A percentile compares a stretch with the other conserved stretches of the same genome.
Conservation (phyloP, 2,113 vertebrate species). For the Anarrhichthys ocellatus region DNA sequence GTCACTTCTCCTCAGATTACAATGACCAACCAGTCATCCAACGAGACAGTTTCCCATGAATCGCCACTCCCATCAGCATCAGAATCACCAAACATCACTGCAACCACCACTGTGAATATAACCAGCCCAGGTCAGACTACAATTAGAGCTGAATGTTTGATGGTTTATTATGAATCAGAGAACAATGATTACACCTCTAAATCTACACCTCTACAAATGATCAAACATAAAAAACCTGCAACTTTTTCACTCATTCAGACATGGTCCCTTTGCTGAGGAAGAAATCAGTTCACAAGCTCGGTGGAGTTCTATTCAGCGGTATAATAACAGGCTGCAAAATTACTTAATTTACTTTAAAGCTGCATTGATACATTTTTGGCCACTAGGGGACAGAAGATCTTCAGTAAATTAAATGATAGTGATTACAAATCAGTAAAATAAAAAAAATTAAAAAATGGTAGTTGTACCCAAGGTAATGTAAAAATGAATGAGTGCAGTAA, state of each 20-base stretch:
- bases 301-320: neutral
- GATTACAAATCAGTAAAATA: neutral
- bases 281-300: neutral
- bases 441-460: neutral
- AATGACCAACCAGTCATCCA: constrained; percentile 14
- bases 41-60: neutral
- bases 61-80: constrained; percentile 6
- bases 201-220: neutral
- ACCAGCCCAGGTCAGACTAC: constrained; percentile 54
- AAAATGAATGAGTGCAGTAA: neutral
- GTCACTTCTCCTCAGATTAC: neutral
- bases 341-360: neutral
- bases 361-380: neutral
- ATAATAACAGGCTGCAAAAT: neutral
- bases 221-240: neutral
- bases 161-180: neutral
- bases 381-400: neutral
- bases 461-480: neutral
- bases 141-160: neutral
- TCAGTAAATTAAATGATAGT: neutral
- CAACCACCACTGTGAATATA: constrained; percentile 1
- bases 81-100: neutral
- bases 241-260: neutral
- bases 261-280: neutral
- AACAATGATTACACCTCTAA: neutral